Evolutionary conservation across 2,113 vertebrate species (phyloP), one percentile per base, ranked within the genome.

Genomic region (Aleadryas rufinucha): DNA sequence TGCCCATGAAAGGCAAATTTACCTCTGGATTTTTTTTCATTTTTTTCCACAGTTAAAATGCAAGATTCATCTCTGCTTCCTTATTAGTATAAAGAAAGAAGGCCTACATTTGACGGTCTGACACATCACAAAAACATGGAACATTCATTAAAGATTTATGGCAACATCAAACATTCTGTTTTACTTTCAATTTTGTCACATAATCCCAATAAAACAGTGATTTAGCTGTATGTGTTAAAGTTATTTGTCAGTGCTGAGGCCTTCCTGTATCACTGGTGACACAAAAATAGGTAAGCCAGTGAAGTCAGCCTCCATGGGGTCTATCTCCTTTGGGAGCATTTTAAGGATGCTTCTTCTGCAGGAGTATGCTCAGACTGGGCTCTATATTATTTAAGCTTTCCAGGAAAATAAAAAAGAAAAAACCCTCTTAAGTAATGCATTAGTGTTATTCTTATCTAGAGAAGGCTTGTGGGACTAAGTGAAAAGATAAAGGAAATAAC

Each of bases 141-240:
- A 64, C 26, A 4, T 75, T 75, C 95, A 92, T 97, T 93, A 96
- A 97, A 95, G 83, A 97, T 97, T 97, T 76, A 96, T 95, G 33
- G 49, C 83, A 65, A 90, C 88, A 93, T 95, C 90, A 95, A 93
- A 90, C 76, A 57, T 90, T 86, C 92, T 95, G 95, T 19, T 96
- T 95, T 92, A 93, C 88, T 95, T 92, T 93, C 88, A 89, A 35
- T 96, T 96, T 96, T 96, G 92, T 94, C 96, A 89, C 69, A 71
- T 92, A 97, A 95, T 96, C 86, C 90, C 17, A 89, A 93, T 94
- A 89, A 96, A 95, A 89, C 65, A 53, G 83, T 78, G 83, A 93
- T 88, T 94, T 94, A 92, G 60, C 64, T 28, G 1, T 78, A 49
- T 65, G 47, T 54, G 49, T 76, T 95, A 33, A 89, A 92, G 90